These are phyloP conservation scores for Chaenocephalus aceratus DNA, from an alignment of 2,113 vertebrate genomes.

Conservation along the genomic window DNA sequence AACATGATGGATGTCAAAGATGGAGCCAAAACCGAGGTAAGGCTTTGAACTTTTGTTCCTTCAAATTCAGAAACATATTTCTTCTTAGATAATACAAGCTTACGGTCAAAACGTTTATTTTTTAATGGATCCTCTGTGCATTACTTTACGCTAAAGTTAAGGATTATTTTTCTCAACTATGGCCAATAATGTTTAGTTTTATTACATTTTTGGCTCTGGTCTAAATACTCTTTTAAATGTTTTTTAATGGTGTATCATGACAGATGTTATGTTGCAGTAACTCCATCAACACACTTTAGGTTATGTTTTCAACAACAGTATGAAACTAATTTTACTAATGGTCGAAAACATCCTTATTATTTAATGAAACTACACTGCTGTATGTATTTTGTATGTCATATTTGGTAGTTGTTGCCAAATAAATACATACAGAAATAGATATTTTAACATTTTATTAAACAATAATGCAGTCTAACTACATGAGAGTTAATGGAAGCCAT, in stretches of 20 bases:
- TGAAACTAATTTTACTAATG: neutral
- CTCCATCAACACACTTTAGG: neutral
- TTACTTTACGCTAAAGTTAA: neutral
- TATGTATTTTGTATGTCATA: constrained; percentile 16
- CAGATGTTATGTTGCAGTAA: constrained; percentile 29
- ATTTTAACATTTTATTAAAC: constrained; percentile 14
- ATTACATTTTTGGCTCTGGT: neutral
- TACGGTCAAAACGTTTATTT: neutral
- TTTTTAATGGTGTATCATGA: neutral
- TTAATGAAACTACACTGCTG: constrained; percentile 3
- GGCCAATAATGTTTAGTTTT: constrained; percentile 5
- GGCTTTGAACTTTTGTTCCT: constrained; percentile 48
- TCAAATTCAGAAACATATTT: neutral
- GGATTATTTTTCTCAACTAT: neutral
- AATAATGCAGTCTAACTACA: constrained; percentile 39
- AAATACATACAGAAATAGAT: constrained; percentile 33
- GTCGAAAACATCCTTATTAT: constrained; percentile 12
- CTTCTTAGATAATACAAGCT: neutral
- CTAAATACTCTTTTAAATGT: neutral
- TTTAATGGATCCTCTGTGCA: constrained; percentile 8
- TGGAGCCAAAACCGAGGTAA: constrained; percentile 97
- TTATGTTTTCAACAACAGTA: neutral
- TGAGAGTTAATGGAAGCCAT: constrained; percentile 54
- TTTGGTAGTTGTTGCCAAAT: constrained; percentile 8
- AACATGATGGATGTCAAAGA: constrained; percentile 99